phyloP scores from a whole-genome alignment of 2,113 vertebrate genomes.

The Gobius niger region DNA sequence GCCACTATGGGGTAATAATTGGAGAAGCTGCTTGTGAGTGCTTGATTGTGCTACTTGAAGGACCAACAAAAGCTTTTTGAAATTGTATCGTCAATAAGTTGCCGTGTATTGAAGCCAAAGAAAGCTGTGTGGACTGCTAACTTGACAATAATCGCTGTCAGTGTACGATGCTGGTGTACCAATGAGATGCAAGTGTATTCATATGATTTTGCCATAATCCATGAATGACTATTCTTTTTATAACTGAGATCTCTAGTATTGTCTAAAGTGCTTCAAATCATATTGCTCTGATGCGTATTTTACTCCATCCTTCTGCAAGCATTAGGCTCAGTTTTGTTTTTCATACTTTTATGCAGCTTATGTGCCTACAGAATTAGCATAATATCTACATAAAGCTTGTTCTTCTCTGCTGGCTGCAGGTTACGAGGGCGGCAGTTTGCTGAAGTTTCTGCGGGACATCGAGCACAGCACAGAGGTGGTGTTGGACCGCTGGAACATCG shows the following conservation, averaged over 20 bases:
- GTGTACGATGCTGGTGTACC: background rate
- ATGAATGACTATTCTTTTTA: background rate
- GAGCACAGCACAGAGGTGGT: slow-evolving; percentile 91
- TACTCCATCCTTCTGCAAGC: background rate
- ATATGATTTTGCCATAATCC: background rate
- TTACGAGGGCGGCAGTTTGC: slow-evolving; percentile 93
- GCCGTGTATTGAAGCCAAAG: slow-evolving; percentile 1
- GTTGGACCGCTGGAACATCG: slow-evolving; percentile 92
- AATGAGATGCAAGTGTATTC: background rate
- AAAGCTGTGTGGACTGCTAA: slow-evolving; percentile 13
- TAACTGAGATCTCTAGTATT: background rate
- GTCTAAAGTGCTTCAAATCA: too few species aligned
- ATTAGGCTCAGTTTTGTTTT: background rate
- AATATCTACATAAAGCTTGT: background rate
- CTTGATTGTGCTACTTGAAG: slow-evolving; percentile 29
- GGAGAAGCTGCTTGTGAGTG: slow-evolving; percentile 32
- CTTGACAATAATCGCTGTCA: background rate
- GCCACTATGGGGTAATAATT: slow-evolving; percentile 33
- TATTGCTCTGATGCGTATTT: background rate
- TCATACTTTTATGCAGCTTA: too few species aligned
- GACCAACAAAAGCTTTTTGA: slow-evolving; percentile 37
- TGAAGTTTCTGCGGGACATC: slow-evolving; percentile 92
- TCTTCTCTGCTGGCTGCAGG: slow-evolving; percentile 67
- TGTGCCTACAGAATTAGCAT: background rate
- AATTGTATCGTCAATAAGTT: slow-evolving; percentile 31